These are phyloP conservation scores for Drosophila borborema DNA, from an alignment of 2,888 invertebrate genomes.

Conservation along the genomic window DNA sequence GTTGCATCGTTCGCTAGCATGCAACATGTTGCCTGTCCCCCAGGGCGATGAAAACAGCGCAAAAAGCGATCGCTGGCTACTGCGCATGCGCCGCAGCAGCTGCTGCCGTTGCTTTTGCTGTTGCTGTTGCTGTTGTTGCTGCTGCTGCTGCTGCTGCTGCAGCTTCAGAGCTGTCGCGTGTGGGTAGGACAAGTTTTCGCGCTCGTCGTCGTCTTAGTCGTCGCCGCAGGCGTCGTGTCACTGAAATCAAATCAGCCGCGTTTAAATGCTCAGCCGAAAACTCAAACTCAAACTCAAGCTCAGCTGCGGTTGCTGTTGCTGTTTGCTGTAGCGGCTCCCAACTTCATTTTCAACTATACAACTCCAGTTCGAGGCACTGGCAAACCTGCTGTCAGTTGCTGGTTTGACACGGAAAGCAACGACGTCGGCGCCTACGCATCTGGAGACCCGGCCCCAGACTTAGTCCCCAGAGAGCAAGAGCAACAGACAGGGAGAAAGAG, in stretches of 20 bases:
- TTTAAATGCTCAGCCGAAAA: constrained; percentile 79
- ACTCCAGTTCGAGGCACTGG: constrained; percentile 52
- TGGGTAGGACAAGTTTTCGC: constrained; percentile 63
- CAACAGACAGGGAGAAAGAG: background rate
- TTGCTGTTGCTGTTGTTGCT: background rate
- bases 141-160: constrained; percentile 13
- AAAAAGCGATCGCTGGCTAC: constrained; percentile 63
- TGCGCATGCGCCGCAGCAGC: constrained; percentile 61
- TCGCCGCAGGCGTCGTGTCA: constrained; percentile 77
- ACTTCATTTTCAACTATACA: constrained; percentile 30
- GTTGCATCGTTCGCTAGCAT: constrained; percentile 54
- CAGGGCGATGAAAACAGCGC: constrained; percentile 66
- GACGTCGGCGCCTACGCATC: constrained; percentile 77
- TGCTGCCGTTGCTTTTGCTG: background rate
- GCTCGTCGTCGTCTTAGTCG: constrained; percentile 31
- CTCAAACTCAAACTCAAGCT: constrained; percentile 65
- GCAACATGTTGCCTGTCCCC: constrained; percentile 63
- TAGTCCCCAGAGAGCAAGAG: constrained; percentile 7
- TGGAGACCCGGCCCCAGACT: constrained; percentile 45
- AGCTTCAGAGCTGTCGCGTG: constrained; percentile 32
- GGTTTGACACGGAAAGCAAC: constrained; percentile 77
- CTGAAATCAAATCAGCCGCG: constrained; percentile 79
- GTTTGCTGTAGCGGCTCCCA: constrained; percentile 39
- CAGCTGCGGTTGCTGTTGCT: constrained; percentile 8
- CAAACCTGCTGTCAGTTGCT: constrained; percentile 81